Evolutionary conservation across 2,113 vertebrate species (phyloP).

Genomic region (Nothocercus nigrocapillus): DNA sequence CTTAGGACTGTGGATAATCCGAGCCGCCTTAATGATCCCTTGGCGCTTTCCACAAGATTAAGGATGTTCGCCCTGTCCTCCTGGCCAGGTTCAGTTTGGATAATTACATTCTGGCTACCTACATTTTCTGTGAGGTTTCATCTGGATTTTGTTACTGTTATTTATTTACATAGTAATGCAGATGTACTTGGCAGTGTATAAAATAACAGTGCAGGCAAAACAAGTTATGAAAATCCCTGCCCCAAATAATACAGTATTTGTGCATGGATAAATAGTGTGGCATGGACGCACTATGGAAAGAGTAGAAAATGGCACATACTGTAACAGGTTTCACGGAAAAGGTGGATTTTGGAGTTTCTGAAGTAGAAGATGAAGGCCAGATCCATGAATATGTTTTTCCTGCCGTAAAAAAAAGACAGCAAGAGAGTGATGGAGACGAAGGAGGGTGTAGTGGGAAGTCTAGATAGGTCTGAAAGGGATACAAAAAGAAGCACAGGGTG

Average conservation of each 20-base stretch:
- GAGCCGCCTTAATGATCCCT: not conserved
- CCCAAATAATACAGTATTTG: not conserved
- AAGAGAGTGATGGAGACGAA: not conserved
- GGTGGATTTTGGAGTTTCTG: not conserved
- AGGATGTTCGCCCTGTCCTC: not conserved
- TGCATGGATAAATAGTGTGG: not conserved
- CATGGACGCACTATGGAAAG: not conserved
- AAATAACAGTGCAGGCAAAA: constrained; percentile 8
- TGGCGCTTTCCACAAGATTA: not conserved
- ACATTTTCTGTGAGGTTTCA: constrained; percentile 9
- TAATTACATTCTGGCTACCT: constrained; percentile 16
- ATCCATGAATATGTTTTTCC: not conserved
- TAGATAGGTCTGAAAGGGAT: not conserved
- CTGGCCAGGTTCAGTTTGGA: not conserved
- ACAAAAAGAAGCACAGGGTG: not conserved
- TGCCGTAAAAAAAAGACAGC: not conserved
- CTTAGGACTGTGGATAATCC: not conserved
- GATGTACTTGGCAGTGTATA: not conserved
- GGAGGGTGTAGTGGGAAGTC: not conserved
- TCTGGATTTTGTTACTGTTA: constrained; percentile 12
- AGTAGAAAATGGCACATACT: not conserved
- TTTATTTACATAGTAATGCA: not conserved
- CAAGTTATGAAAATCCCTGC: not conserved
- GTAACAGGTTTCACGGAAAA: not conserved
- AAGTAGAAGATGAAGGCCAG: not conserved